Evolutionary conservation across 2,888 invertebrate species (phyloP).

Genomic region (Furcula furcula): DNA sequence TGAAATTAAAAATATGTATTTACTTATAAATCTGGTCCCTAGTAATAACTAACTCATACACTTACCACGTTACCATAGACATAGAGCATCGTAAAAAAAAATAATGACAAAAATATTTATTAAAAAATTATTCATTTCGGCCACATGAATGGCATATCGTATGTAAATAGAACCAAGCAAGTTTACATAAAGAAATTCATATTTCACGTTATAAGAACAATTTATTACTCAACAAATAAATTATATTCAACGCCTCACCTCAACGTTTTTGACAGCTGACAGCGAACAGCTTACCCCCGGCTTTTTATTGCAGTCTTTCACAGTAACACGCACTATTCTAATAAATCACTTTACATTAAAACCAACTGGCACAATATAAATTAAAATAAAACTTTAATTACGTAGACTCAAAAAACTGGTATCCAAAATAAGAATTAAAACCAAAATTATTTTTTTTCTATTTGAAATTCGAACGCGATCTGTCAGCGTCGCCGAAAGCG

Average conservation of each 20-base stretch:
- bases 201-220: constrained; percentile 15
- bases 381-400: constrained; percentile 10
- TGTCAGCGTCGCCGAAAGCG: constrained; percentile 29
- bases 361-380: constrained; percentile 25
- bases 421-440: constrained; percentile 13
- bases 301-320: constrained; percentile 41
- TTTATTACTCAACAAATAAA: constrained; percentile 38
- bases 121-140: no score
- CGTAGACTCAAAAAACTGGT: constrained; percentile 2
- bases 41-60: no score
- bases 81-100: no score
- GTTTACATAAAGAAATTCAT: constrained; percentile 19
- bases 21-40: no score
- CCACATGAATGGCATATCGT: no score
- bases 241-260: constrained; percentile 56
- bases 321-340: constrained; percentile 45
- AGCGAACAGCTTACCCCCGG: constrained; percentile 46
- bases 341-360: constrained; percentile 41
- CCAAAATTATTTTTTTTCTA: constrained; percentile 23
- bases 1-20: no score
- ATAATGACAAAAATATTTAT: no score
- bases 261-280: constrained; percentile 67
- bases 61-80: no score
- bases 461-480: constrained; percentile 39
- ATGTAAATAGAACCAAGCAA: constrained; percentile 9